Evolutionary conservation across 2,888 invertebrate species (phyloP).

Genomic region (Drosophila leonis): DNA sequence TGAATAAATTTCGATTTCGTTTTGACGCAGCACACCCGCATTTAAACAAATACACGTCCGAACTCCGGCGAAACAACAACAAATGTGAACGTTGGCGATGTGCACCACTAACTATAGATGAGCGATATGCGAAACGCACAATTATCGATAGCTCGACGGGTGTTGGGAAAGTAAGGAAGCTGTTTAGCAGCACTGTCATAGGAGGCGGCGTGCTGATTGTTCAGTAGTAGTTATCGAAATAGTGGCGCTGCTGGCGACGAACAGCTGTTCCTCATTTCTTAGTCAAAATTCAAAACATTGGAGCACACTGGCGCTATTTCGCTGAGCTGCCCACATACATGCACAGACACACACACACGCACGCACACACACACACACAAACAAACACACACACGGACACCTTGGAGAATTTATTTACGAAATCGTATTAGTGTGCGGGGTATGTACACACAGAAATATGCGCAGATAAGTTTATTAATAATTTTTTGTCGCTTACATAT

Average conservation of each 20-base stretch:
- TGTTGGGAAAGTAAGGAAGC: slow-evolving; percentile 12
- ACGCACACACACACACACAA: background rate
- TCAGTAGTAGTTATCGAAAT: slow-evolving; percentile 28
- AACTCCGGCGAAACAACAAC: slow-evolving; percentile 56
- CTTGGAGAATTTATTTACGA: slow-evolving; percentile 42
- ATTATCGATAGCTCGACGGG: slow-evolving; percentile 29
- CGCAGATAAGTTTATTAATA: slow-evolving; percentile 72
- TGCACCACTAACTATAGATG: slow-evolving; percentile 2
- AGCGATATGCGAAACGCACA: background rate
- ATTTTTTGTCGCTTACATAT: slow-evolving; percentile 34
- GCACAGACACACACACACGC: slow-evolving; percentile 2
- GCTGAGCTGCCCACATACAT: slow-evolving; percentile 16
- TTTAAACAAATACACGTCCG: slow-evolving; percentile 58
- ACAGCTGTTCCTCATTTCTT: slow-evolving; percentile 31
- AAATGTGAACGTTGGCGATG: slow-evolving; percentile 43
- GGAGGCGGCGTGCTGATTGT: slow-evolving; percentile 2
- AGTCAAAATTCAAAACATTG: slow-evolving; percentile 52
- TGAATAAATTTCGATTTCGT: slow-evolving; percentile 16
- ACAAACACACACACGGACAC: background rate
- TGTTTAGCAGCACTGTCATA: slow-evolving; percentile 9
- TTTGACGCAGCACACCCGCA: slow-evolving; percentile 47
- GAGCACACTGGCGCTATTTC: slow-evolving; percentile 48
- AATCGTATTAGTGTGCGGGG: slow-evolving; percentile 15
- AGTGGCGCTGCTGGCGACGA: background rate
- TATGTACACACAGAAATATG: slow-evolving; percentile 45